Evolutionary conservation across 2,888 invertebrate species (phyloP), one percentile per base, ranked within the genome.

Genomic region (Agrilus biguttatus): DNA sequence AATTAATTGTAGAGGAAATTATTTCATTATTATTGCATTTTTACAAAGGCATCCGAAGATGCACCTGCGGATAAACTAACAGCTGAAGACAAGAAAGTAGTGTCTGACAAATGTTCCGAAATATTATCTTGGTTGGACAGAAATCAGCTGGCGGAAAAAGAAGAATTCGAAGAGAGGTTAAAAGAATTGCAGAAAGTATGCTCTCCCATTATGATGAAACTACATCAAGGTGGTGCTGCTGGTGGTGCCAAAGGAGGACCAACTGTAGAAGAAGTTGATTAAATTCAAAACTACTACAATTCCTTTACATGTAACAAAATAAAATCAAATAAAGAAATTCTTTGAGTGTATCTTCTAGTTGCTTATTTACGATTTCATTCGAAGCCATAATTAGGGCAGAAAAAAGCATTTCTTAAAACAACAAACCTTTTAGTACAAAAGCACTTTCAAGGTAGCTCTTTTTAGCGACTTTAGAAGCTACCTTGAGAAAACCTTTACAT

Each of bases 51-150:
- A 12, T 71, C 69, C 39, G 80, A 80, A 53, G 78, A 77, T 50
- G 75, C 74, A 0, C 64, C 71, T 0, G 71, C 74, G 0, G 80
- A 78, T 36, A 78, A 80, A 56, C 67, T 92, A 5, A 72, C 76
- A 19, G 77, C 79, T 0, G 67, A 69, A 0, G 92, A 92, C 58
- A 83, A 83, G 55, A 73, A 75, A 39, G 61, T 69, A 12, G 82
- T 87, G 0, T 61, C 72, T 6, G 74, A 75, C 13, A 82, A 82
- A 58, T 85, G 85, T 57, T 69, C 73, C 17, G 75, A 77, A 12
- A 78, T 82, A 44, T 70, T 89, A 44, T 67, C 72, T 10, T 92
- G 91, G 91, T 66, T 92, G 33, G 92, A 92, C 53, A 65, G 68
- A 17, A 88, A 90, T 59, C 74, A 77, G 2, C 67, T 86, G 37